phyloP scores from a whole-genome alignment of 2,113 vertebrate genomes.

The Dissostichus mawsoni region DNA sequence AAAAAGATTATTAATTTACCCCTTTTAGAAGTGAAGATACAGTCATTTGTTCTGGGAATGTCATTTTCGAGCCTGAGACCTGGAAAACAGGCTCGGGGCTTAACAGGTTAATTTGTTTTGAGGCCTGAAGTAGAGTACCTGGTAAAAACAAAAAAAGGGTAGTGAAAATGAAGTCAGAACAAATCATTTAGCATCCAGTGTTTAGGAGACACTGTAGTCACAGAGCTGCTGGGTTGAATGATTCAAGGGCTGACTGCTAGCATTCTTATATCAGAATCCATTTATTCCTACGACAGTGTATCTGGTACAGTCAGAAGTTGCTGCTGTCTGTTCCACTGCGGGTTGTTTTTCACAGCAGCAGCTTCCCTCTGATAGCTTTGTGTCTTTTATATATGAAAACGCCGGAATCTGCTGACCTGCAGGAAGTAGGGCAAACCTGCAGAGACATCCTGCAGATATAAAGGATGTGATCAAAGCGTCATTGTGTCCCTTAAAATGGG shows the following conservation, averaged over 20 bases:
- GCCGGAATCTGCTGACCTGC: slow-evolving; percentile 11
- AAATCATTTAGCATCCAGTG: neutral
- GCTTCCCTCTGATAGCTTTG: neutral
- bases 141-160: neutral
- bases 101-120: too few relatives aligned
- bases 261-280: neutral
- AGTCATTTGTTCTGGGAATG: too few relatives aligned
- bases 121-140: neutral
- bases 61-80: too few relatives aligned
- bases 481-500: slow-evolving; percentile 4
- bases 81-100: too few relatives aligned
- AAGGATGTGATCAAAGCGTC: slow-evolving; percentile 12
- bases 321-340: neutral
- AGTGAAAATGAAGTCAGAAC: neutral
- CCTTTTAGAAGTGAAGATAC: too few relatives aligned
- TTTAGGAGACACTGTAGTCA: neutral
- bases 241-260: neutral
- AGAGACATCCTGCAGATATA: slow-evolving; percentile 10
- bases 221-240: neutral
- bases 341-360: slow-evolving; percentile 23
- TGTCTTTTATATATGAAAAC: neutral
- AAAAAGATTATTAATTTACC: too few relatives aligned
- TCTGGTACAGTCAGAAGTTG: neutral
- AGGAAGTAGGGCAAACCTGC: slow-evolving; percentile 51
- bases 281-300: neutral